Evolutionary conservation across 1,140 invertebrate species (phyloP), one percentile per base, ranked within the genome.

Genomic region (Lordiphosa mommai): DNA sequence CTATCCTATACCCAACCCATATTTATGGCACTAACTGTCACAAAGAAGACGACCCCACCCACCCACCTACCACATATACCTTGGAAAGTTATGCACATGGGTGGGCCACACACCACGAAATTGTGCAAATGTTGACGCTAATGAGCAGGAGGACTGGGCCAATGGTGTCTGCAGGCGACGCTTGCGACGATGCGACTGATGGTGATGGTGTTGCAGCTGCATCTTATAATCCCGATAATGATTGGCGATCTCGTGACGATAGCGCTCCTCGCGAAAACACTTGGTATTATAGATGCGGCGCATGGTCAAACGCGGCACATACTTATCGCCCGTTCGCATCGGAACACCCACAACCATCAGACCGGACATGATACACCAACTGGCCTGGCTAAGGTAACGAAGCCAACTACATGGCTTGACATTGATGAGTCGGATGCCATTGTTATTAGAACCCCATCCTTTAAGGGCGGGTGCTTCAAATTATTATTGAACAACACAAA

Each of bases 241-340:
- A 69, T 88, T 88, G 16, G 85, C 87, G 13, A 88, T 72, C 56
- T 88, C 87, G 12, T 88, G 87, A 14, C 67, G 64, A 41, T 80
- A 80, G 23, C 63, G 65, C 17, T 82, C 63, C 20, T 52, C 23
- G 7, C 61, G 72, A 59, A 88, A 88, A 50, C 65, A 72, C 9
- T 58, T 66, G 27, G 59, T 72, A 37, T 85, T 63, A 16, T 71
- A 88, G n/a, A 80, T 56, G 32, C 53, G 57, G 38, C 84, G 74
- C 77, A 84, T 59, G 40, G 72, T 84, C 34, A 84, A n/a, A 0
- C 50, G 50, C 4, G 79, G 68, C 27, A 4, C 16, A 55, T 52
- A 84, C 33, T 55, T 80, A 7, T 40, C 48, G n/a, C 71, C 76
- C 12, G 60, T 57, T 16, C 61, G 67, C 43, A 82, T 13, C 1